Base-by-base conservation (phyloP, 2,797 vertebrate species). In the Coreius guichenoti region DNA sequence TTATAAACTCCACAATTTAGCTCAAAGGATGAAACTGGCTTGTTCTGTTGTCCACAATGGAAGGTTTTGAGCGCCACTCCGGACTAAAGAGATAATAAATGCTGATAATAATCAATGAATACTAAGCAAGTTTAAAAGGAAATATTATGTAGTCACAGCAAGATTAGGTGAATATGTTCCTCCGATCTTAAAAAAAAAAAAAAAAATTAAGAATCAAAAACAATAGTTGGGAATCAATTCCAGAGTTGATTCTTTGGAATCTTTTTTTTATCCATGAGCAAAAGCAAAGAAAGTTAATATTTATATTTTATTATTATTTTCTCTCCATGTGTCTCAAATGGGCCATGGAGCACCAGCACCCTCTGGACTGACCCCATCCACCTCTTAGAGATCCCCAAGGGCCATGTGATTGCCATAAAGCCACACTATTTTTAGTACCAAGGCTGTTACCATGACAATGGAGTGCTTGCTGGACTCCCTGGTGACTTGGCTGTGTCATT, bases 391-490 rank as follows among this genome's bases (percentile, higher is more conserved):
- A 49, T 85, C 74, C 82, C 87, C 36, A 69, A 85, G 85, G 87
- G 85, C 56, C 81, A 80, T 61, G 81, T 82, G 87, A 88, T 82
- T 65, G 86, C 82, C 85, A 91, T 91, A 88, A 91, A 91, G 88
- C 69, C 23, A 84, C 0, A 16, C 87, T 90, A 93, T 92, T 92
- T 93, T 91, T 91, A 92, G 87, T 76, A 74, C 58, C 8, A 61
- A 58, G 47, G 39, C 73, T 14, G 84, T 87, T 88, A 91, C 92
- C 90, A 90, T 90, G 87, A 90, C 87, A 72, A 91, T 87, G 68
- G 70, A 81, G 56, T 83, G 80, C 54, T 79, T 81, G 39, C 51
- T 86, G 31, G 86, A 85, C 86, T 87, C 84, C 69, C 83, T 84
- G 69, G 88, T 84, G 47, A 83, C 29, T 29, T 31, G 31, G 84